phyloP scores from a whole-genome alignment of 1,140 invertebrate genomes.

The Elymnias hypermnestra region DNA sequence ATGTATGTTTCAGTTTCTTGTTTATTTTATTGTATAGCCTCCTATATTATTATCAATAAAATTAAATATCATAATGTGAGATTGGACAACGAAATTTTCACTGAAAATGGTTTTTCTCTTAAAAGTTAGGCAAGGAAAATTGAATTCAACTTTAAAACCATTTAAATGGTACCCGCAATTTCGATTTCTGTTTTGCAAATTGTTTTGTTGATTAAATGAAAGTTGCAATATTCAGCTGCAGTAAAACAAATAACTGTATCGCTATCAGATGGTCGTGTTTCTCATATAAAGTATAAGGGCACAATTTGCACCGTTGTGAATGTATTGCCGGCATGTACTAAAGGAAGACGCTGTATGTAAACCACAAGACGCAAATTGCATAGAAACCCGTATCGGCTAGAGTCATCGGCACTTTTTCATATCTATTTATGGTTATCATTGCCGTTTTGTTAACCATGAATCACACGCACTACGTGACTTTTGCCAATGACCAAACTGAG shows the following conservation, averaged over 20 bases:
- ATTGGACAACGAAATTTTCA: too few species aligned
- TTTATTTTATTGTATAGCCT: too few species aligned
- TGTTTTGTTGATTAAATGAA: too few species aligned
- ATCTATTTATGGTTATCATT: conserved; percentile 30
- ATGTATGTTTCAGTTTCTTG: too few species aligned
- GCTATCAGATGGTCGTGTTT: conserved; percentile 13
- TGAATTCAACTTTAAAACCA: too few species aligned
- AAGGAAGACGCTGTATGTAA: conserved; percentile 1
- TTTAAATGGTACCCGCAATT: too few species aligned
- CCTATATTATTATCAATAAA: too few species aligned
- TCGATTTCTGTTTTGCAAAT: too few species aligned
- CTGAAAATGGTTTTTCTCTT: too few species aligned
- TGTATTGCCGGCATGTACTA: conserved; percentile 4
- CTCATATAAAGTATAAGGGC: conserved; percentile 1
- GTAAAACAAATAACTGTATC: neutral
- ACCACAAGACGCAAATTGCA: conserved; percentile 2
- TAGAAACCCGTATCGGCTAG: conserved; percentile 5
- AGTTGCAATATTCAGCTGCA: neutral
- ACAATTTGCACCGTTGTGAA: conserved; percentile 7
- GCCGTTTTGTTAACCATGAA: conserved; percentile 21
- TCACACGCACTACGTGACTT: conserved; percentile 18
- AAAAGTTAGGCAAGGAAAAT: too few species aligned
- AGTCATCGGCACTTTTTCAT: conserved; percentile 27
- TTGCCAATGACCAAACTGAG: conserved; percentile 1
- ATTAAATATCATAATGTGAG: too few species aligned